Evolutionary conservation across 2,113 vertebrate genomes (phyloP).

Genomic region (Baryphthengus martii): DNA sequence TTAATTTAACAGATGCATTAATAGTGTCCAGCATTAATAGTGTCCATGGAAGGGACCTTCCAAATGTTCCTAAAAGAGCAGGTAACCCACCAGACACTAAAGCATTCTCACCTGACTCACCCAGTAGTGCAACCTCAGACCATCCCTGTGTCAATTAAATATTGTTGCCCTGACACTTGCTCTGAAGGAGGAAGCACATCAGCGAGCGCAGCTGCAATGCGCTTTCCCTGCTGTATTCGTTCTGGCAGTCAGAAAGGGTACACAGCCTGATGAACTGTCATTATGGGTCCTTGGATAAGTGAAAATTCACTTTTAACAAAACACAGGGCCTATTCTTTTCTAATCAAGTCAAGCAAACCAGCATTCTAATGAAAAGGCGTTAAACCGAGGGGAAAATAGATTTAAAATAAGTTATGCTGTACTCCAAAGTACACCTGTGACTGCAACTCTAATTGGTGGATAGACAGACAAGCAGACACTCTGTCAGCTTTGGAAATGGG

Average conservation of each 20-base stretch:
- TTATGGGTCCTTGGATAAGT: not conserved
- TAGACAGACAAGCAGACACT: not conserved
- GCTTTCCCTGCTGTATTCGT: not conserved
- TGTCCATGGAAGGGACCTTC: too few species aligned
- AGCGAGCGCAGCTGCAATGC: not conserved
- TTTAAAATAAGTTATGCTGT: not conserved
- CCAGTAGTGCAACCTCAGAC: not conserved
- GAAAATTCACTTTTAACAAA: not conserved
- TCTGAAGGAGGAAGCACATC: not conserved
- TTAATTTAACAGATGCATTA: not conserved
- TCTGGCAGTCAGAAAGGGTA: not conserved
- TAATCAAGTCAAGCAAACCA: not conserved
- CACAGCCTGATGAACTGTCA: not conserved
- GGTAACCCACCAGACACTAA: rapidly evolving
- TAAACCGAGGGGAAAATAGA: not conserved
- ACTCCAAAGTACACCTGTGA: not conserved
- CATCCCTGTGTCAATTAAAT: not conserved
- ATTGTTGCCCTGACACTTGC: not conserved
- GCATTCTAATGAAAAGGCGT: not conserved
- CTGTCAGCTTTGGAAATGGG: not conserved
- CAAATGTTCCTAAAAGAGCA: not conserved
- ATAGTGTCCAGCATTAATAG: not conserved
- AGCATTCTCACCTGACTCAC: not conserved
- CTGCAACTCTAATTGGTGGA: not conserved
- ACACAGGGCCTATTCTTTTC: not conserved